phyloP scores from a whole-genome alignment of 2,113 vertebrate genomes.

The Gorsachius goisagi region DNA sequence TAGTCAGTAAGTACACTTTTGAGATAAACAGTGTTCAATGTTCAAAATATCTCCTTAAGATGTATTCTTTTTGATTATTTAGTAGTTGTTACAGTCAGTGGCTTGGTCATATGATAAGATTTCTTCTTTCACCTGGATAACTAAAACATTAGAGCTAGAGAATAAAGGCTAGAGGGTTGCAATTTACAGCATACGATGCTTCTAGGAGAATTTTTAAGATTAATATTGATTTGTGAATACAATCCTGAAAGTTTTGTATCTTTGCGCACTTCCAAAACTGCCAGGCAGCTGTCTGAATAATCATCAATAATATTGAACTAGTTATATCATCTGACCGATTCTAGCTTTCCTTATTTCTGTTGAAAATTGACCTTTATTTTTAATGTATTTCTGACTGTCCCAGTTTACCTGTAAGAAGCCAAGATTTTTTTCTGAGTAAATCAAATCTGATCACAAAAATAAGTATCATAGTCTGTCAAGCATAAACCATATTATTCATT shows the following conservation, averaged over 20 bases:
- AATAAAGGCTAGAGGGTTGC: not conserved
- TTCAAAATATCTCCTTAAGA: not conserved
- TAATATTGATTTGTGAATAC: not conserved
- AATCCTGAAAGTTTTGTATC: not conserved
- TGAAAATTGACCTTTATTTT: slow-evolving; percentile 10
- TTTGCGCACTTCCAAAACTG: not conserved
- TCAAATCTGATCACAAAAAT: not conserved
- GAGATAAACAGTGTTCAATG: not conserved
- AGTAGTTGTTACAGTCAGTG: not conserved
- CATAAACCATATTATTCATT: not conserved
- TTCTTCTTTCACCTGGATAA: not conserved
- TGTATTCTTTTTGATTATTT: not conserved
- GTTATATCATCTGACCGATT: not conserved
- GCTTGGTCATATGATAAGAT: not conserved
- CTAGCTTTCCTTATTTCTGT: not conserved
- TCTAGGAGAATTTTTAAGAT: not conserved
- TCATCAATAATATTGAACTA: not conserved
- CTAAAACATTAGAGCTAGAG: not conserved
- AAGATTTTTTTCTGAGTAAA: not conserved
- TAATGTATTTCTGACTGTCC: not conserved
- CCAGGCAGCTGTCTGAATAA: not conserved
- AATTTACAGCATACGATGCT: not conserved
- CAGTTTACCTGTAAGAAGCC: not conserved
- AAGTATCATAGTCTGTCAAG: not conserved
- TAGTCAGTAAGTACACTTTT: not conserved